These are phyloP conservation scores for Pomacea maculata DNA, from an alignment of 1,140 invertebrate genomes.

Conservation along the genomic window DNA sequence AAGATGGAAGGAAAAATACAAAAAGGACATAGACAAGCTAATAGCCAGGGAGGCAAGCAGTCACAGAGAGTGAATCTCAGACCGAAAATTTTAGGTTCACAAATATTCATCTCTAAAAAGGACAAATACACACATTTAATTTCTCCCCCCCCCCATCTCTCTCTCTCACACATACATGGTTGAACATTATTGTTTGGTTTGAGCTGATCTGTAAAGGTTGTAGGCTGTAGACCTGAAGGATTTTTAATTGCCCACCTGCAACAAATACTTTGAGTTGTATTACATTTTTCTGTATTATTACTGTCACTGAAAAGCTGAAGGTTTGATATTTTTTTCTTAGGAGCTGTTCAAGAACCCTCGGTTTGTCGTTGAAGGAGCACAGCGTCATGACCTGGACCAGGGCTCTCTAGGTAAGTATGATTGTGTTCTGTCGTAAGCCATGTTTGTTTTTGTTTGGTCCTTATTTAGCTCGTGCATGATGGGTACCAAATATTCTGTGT, in stretches of 20 bases:
- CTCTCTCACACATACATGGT: background rate
- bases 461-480: too few species aligned
- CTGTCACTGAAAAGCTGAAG: too few species aligned
- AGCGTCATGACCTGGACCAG: slow-evolving; percentile 52
- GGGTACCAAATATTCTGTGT: too few species aligned
- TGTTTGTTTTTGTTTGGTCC: too few species aligned
- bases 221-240: too few species aligned
- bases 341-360: slow-evolving; percentile 43
- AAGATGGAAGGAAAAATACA: background rate
- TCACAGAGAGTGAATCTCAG: background rate
- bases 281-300: too few species aligned
- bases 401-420: slow-evolving; percentile 44
- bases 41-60: background rate
- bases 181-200: background rate
- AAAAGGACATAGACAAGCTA: slow-evolving; percentile 2
- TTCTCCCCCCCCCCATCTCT: background rate
- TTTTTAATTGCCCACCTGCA: too few species aligned
- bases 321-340: slow-evolving; percentile 30
- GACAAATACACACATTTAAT: too few species aligned
- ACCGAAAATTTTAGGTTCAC: too few species aligned
- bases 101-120: background rate
- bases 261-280: too few species aligned
- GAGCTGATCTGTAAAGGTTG: background rate
- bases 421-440: background rate
- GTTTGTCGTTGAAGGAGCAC: slow-evolving; percentile 40